A percentile compares a stretch with the other conserved stretches of the same genome.
These are phyloP conservation scores for Alexandromys fortis DNA, from an alignment of 2,113 vertebrate genomes.

Conservation along the genomic window DNA sequence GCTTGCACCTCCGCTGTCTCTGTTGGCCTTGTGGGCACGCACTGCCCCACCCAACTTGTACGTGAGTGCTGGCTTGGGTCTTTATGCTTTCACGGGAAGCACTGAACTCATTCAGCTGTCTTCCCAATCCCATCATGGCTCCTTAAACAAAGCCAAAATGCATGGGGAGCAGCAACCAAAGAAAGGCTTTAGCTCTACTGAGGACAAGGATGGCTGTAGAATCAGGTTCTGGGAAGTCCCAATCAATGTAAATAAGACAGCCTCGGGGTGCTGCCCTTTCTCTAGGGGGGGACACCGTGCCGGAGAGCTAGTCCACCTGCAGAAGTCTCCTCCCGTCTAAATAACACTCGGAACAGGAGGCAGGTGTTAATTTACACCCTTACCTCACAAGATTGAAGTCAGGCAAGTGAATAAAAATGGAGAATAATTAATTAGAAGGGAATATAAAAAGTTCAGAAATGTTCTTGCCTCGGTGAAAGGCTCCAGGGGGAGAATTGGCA, in stretches of 20 bases:
- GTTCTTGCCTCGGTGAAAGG: not conserved
- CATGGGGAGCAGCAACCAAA: not conserved
- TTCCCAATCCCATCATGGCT: not conserved
- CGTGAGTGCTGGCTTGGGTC: not conserved
- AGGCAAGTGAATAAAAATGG: not conserved
- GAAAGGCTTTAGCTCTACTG: rapidly evolving
- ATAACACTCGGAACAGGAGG: not conserved
- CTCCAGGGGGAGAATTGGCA: not conserved
- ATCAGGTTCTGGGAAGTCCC: too few relatives aligned
- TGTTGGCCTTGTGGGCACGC: not conserved
- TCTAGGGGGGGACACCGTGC: rapidly evolving
- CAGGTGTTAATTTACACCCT: slow-evolving; percentile 41
- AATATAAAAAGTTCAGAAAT: not conserved
- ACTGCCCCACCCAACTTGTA: not conserved
- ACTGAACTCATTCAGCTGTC: too few relatives aligned
- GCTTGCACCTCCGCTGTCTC: too few relatives aligned
- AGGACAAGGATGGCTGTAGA: not conserved
- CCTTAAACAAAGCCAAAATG: not conserved
- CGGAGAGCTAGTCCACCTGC: not conserved
- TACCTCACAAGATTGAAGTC: slow-evolving; percentile 45
- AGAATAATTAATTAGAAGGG: slow-evolving; percentile 54
- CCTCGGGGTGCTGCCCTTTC: not conserved
- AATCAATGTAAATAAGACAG: not conserved
- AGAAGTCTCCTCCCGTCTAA: not conserved
- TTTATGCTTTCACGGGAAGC: not conserved